These are phyloP conservation scores for Epinotia brunnichana DNA, from an alignment of 2,888 invertebrate genomes.

Conservation along the genomic window DNA sequence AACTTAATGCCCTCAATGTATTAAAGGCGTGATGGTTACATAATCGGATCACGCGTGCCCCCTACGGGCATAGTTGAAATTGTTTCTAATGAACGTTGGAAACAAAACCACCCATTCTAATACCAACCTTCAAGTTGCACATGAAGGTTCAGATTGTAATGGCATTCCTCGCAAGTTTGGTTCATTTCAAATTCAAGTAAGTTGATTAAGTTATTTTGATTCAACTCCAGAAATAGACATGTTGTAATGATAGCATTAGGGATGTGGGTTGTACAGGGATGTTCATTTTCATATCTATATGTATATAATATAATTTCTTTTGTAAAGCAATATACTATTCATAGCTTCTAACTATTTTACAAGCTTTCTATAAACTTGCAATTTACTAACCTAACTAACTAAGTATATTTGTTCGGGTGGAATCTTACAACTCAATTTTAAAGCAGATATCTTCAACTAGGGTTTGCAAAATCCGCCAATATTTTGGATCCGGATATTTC, in stretches of 20 bases:
- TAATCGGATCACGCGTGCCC: not conserved
- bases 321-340: too few relatives aligned
- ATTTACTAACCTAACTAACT: too few relatives aligned
- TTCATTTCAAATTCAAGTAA: not conserved
- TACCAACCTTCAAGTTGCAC: not conserved
- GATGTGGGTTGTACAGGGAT: not conserved
- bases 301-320: too few relatives aligned
- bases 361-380: too few relatives aligned
- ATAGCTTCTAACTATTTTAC: too few relatives aligned
- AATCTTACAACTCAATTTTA: too few relatives aligned
- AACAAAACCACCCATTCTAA: not conserved
- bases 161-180: not conserved
- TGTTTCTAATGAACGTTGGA: not conserved
- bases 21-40: slow-evolving; percentile 2
- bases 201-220: not conserved
- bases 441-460: too few relatives aligned
- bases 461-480: too few relatives aligned
- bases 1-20: not conserved
- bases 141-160: not conserved
- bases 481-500: too few relatives aligned
- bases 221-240: not conserved
- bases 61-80: not conserved
- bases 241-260: too few relatives aligned
- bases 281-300: too few relatives aligned
- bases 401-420: too few relatives aligned